These are phyloP conservation scores for Copidosoma aretas DNA, from an alignment of 2,888 invertebrate genomes.

Conservation along the genomic window DNA sequence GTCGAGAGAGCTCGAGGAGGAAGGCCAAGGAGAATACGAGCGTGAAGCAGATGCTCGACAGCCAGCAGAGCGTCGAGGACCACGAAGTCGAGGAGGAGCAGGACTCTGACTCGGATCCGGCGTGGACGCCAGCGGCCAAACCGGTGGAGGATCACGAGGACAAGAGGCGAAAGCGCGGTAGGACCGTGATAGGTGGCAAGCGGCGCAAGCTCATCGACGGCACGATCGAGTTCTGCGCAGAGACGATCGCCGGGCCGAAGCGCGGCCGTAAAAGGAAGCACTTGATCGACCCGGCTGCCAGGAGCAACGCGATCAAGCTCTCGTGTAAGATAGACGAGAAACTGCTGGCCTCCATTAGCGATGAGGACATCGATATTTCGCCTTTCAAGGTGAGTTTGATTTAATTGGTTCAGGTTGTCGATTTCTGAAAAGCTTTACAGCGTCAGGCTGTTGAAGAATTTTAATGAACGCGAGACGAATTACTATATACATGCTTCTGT, in stretches of 20 bases:
- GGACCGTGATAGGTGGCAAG: slow-evolving; percentile 31
- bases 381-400: slow-evolving; percentile 55
- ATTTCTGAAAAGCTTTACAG: too few relatives aligned
- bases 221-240: not conserved
- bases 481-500: too few relatives aligned
- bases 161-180: slow-evolving; percentile 57
- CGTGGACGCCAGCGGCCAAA: slow-evolving; percentile 75
- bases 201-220: slow-evolving; percentile 14
- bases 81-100: slow-evolving; percentile 68
- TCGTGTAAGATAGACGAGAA: slow-evolving; percentile 58
- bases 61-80: slow-evolving; percentile 54
- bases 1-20: slow-evolving; percentile 70
- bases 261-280: slow-evolving; percentile 26
- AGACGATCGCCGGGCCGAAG: slow-evolving; percentile 6
- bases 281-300: slow-evolving; percentile 42
- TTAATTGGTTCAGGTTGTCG: too few relatives aligned
- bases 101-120: slow-evolving; percentile 76
- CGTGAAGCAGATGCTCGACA: slow-evolving; percentile 65
- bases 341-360: slow-evolving; percentile 53
- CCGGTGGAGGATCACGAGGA: slow-evolving; percentile 59
- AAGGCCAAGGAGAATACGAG: slow-evolving; percentile 73
- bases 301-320: slow-evolving; percentile 46
- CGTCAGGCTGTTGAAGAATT: too few relatives aligned
- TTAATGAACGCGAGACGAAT: too few relatives aligned
- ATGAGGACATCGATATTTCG: slow-evolving; percentile 60